phyloP scores from a whole-genome alignment of 2,888 invertebrate genomes.

The Apodemia hepburni region DNA sequence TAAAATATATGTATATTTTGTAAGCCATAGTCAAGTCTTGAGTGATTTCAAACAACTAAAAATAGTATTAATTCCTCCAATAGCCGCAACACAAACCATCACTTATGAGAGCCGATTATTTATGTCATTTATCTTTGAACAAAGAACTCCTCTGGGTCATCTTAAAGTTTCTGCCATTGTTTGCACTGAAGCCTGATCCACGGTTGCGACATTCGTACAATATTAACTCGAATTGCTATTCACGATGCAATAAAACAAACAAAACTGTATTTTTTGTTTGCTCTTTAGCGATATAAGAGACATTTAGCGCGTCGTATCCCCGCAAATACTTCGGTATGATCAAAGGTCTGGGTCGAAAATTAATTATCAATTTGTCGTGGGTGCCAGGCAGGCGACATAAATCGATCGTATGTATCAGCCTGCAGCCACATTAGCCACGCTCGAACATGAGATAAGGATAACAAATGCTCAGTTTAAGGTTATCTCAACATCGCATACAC shows the following conservation, averaged over 20 bases:
- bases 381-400: constrained; percentile 73
- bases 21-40: background rate
- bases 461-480: constrained; percentile 79
- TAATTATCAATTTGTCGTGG: constrained; percentile 80
- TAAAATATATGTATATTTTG: background rate
- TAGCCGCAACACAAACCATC: constrained; percentile 39
- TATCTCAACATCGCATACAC: constrained; percentile 77
- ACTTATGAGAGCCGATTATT: constrained; percentile 56
- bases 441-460: constrained; percentile 74
- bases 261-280: constrained; percentile 35
- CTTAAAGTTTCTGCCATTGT: constrained; percentile 23
- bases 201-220: constrained; percentile 19
- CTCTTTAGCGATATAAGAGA: constrained; percentile 50
- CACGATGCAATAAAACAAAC: constrained; percentile 27
- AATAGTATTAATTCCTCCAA: constrained; percentile 2
- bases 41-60: background rate
- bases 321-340: constrained; percentile 73
- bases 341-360: constrained; percentile 71
- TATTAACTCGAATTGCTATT: constrained; percentile 17
- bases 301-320: constrained; percentile 46
- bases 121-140: constrained; percentile 63
- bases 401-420: constrained; percentile 74
- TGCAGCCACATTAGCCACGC: constrained; percentile 77
- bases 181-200: constrained; percentile 22
- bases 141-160: constrained; percentile 37